These are phyloP conservation scores for Miniopterus natalensis DNA, from an alignment of 2,113 vertebrate genomes.

Conservation along the genomic window DNA sequence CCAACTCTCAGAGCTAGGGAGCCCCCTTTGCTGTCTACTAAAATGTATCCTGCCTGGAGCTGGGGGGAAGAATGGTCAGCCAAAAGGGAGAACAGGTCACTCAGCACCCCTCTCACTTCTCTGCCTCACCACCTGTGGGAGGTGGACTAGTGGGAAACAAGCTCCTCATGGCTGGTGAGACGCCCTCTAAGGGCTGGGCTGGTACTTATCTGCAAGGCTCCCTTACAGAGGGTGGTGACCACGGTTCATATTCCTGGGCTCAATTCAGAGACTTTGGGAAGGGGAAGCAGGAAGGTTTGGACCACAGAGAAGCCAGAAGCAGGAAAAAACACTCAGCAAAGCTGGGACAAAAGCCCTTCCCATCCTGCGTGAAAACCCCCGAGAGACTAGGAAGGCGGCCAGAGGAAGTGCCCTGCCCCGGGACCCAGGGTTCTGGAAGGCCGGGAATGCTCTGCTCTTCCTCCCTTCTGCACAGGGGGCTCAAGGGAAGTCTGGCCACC, in stretches of 20 bases:
- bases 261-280: slow-evolving; percentile 53
- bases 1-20: background rate
- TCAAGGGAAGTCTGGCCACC: slow-evolving; percentile 24
- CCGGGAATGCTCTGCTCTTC: background rate
- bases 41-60: background rate
- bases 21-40: background rate
- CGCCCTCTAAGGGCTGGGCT: background rate
- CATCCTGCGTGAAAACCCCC: slow-evolving; percentile 79
- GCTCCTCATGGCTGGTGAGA: background rate
- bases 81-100: background rate
- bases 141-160: background rate
- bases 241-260: slow-evolving; percentile 17
- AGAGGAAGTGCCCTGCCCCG: slow-evolving; percentile 79
- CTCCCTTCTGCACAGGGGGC: slow-evolving; percentile 12
- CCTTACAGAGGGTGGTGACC: background rate
- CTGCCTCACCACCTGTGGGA: background rate
- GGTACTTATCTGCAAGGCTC: slow-evolving; percentile 26
- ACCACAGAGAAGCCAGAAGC: slow-evolving; percentile 78
- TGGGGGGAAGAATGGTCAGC: no score
- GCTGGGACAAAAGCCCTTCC: slow-evolving; percentile 80
- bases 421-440: slow-evolving; percentile 30
- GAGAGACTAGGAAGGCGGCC: slow-evolving; percentile 64
- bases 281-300: slow-evolving; percentile 80
- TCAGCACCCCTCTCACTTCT: background rate
- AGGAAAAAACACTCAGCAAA: slow-evolving; percentile 85